Percentiles rank a stretch among this genome's conserved stretches.
phyloP scores from a whole-genome alignment of 2,113 vertebrate species.

The Polyodon spathula region DNA sequence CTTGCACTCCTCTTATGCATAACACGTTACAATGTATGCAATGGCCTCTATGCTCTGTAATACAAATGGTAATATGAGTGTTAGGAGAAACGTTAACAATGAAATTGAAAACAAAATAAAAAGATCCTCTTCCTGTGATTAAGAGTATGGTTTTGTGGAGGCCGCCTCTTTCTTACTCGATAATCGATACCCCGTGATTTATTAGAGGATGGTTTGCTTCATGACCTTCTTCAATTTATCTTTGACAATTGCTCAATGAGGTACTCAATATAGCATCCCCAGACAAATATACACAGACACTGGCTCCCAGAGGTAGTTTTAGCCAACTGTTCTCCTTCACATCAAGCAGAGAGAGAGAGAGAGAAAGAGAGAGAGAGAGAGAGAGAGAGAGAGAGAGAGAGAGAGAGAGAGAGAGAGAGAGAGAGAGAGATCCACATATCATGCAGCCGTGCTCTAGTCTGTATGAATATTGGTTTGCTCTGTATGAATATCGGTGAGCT shows the following conservation, averaged over 20 bases:
- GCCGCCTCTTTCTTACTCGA: slow-evolving; percentile 7
- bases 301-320: slow-evolving; percentile 44
- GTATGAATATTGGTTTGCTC: too few relatives aligned
- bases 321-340: slow-evolving; percentile 43
- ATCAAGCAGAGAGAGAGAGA: too few relatives aligned
- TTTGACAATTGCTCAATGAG: slow-evolving; percentile 47
- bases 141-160: too few relatives aligned
- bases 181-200: slow-evolving; percentile 56
- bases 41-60: slow-evolving; percentile 3
- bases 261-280: slow-evolving; percentile 42
- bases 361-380: too few relatives aligned
- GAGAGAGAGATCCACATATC: too few relatives aligned
- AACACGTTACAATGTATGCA: slow-evolving; percentile 6
- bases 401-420: too few relatives aligned
- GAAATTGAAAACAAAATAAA: too few relatives aligned
- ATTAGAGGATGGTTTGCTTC: slow-evolving; percentile 38
- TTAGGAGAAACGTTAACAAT: too few relatives aligned
- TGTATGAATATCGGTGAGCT: too few relatives aligned
- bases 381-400: too few relatives aligned
- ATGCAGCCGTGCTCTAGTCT: too few relatives aligned
- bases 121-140: too few relatives aligned
- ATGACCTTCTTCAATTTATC: slow-evolving; percentile 48
- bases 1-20: slow-evolving; percentile 29
- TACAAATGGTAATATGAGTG: slow-evolving; percentile 20
- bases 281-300: slow-evolving; percentile 46